phyloP scores from a whole-genome alignment of 2,888 invertebrate genomes.

The Stegophylla sp. region DNA sequence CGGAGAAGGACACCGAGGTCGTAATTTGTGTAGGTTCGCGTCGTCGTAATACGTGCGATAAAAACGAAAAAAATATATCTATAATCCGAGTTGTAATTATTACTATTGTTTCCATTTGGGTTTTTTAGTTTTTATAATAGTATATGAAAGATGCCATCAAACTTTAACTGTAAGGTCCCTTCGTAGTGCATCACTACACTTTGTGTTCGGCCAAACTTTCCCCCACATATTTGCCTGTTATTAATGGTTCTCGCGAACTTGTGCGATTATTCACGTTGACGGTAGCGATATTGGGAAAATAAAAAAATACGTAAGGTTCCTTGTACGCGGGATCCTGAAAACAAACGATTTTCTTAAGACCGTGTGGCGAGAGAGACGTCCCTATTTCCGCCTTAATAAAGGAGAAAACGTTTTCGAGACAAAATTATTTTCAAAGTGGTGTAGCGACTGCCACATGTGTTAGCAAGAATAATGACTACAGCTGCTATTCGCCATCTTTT shows the following conservation, averaged over 20 bases:
- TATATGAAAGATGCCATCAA: too few relatives aligned
- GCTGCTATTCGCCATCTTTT: slow-evolving; percentile 45
- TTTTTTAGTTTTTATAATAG: background rate
- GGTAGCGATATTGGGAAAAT: background rate
- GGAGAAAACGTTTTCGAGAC: slow-evolving; percentile 19
- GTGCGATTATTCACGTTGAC: background rate
- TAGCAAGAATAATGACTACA: slow-evolving; percentile 8
- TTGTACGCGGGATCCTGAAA: background rate
- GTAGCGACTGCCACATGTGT: slow-evolving; percentile 31
- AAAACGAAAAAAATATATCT: slow-evolving; percentile 11
- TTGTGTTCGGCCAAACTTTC: background rate
- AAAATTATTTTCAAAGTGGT: slow-evolving; percentile 23
- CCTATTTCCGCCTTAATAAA: slow-evolving; percentile 17
- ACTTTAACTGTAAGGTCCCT: too few relatives aligned
- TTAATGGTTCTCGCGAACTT: background rate
- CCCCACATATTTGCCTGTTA: background rate
- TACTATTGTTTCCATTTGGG: background rate
- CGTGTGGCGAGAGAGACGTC: background rate
- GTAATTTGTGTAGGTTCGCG: slow-evolving; percentile 25
- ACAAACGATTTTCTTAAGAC: background rate
- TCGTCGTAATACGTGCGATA: background rate
- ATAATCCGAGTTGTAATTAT: background rate
- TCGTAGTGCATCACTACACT: background rate
- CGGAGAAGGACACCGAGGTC: slow-evolving; percentile 31
- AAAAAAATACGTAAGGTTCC: background rate